Conservation (phyloP, 1,140 invertebrate genomes). For the Trigoniulus corallinus region DNA sequence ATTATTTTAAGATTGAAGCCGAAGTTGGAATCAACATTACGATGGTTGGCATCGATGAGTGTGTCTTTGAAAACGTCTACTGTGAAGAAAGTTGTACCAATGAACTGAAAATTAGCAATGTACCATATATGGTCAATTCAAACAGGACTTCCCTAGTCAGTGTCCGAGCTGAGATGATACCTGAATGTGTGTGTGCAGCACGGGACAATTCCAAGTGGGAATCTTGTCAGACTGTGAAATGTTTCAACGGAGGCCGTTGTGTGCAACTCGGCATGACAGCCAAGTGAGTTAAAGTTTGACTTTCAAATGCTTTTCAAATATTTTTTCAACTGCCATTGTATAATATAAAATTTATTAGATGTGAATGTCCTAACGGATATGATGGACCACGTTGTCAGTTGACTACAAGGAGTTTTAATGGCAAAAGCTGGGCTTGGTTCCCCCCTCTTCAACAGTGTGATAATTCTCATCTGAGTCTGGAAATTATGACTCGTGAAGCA, state of each 20-base stretch:
- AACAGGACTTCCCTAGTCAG: constrained; percentile 90
- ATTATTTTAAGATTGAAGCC: constrained; percentile 55
- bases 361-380: constrained; percentile 76
- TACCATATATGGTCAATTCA: constrained; percentile 89
- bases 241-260: constrained; percentile 88
- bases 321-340: not conserved
- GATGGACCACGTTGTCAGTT: constrained; percentile 91
- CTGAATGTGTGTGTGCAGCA: constrained; percentile 79
- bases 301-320: not conserved
- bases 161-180: constrained; percentile 69
- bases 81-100: constrained; percentile 95
- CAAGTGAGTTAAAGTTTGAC: constrained; percentile 31
- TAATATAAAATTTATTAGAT: constrained; percentile 35
- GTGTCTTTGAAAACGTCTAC: constrained; percentile 82
- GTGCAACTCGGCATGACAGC: constrained; percentile 70
- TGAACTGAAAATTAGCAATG: constrained; percentile 63
- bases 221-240: constrained; percentile 73
- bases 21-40: constrained; percentile 88
- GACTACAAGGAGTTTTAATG: constrained; percentile 78
- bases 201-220: constrained; percentile 76
- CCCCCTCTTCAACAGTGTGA: constrained; percentile 90
- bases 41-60: constrained; percentile 96
- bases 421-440: constrained; percentile 91
- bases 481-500: constrained; percentile 78
- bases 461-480: constrained; percentile 79